Base-by-base conservation (phyloP, 2,888 invertebrate genomes). In the Parnassius orleans region DNA sequence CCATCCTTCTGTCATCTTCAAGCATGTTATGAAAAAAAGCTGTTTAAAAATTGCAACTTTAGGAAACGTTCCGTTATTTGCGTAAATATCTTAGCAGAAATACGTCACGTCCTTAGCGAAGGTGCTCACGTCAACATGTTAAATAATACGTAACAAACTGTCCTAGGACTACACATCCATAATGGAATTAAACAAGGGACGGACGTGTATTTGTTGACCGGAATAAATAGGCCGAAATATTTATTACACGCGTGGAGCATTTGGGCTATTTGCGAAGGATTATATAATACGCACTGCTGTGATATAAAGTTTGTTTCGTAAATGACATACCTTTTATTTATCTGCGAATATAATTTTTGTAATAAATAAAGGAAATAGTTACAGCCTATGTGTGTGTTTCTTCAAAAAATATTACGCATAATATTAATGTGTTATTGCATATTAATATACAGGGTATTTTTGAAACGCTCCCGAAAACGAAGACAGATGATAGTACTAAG, bases 211-310 rank as follows among this genome's bases (percentile, higher is more conserved):
- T 75, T 75, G 73, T 69, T 61, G 64, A 63, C 63, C 69, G 67
- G 68, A 69, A 72, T 72, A 75, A 74, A 76, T 70, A 76, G 68
- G 55, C 65, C 53, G 64, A 68, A 70, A 69, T 71, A 71, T 73
- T 72, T 72, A 68, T 73, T 64, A 66, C 66, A 61, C 60, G 52
- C 53, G 61, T 52, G 46, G 52, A 60, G 56, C 66, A 69, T 71
- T 69, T 61, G 59, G 54, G 53, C 60, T 72, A 68, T 71, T 73
- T 72, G 66, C 65, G 64, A 52, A 65, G 70, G 68, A 68, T 71
- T 63, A 72, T 68, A 64, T 70, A 63, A 56, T 48, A 47, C 56
- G 41, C 46, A 47, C 33, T 59, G 60, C 53, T 53, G 52, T 58
- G 57, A 62, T 62, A 62, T 51, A 63, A 47, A 48, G 15, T 54